A percentile compares a stretch with the other conserved stretches of the same genome.
These are phyloP conservation scores for Alouatta palliata DNA, from an alignment of 2,113 vertebrate genomes.

Conservation along the genomic window DNA sequence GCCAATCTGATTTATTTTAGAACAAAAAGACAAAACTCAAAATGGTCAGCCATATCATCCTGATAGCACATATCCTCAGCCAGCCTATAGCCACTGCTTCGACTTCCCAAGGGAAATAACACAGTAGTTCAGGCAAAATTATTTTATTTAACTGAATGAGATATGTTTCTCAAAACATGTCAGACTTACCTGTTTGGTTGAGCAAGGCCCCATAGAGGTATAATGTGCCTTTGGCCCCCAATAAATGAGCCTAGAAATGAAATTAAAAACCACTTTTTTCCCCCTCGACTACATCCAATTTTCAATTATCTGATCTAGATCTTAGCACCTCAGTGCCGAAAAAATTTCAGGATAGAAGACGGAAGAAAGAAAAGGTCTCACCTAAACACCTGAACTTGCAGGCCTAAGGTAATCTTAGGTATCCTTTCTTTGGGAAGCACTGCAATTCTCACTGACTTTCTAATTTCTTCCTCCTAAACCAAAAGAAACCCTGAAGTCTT, in stretches of 20 bases:
- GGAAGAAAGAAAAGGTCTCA: not conserved
- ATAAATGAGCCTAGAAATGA: not conserved
- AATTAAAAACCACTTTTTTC: not conserved
- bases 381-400: not conserved
- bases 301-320: not conserved
- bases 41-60: not conserved
- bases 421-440: not conserved
- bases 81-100: not conserved
- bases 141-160: slow-evolving; percentile 37
- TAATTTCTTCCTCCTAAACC: not conserved
- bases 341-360: not conserved
- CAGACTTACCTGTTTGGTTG: not conserved
- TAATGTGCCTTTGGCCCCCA: not conserved
- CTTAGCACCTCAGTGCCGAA: not conserved
- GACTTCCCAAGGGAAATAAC: not conserved
- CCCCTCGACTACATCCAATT: not conserved
- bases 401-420: not conserved
- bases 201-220: not conserved
- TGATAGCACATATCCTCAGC: not conserved
- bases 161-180: not conserved
- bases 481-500: not conserved
- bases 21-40: not conserved
- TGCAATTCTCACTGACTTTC: not conserved
- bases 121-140: not conserved
- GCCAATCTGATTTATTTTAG: not conserved